Percentiles rank a stretch among this genome's conserved stretches.
phyloP scores from a whole-genome alignment of 2,797 vertebrate genomes.

The Helicolenus hilgendorfi region DNA sequence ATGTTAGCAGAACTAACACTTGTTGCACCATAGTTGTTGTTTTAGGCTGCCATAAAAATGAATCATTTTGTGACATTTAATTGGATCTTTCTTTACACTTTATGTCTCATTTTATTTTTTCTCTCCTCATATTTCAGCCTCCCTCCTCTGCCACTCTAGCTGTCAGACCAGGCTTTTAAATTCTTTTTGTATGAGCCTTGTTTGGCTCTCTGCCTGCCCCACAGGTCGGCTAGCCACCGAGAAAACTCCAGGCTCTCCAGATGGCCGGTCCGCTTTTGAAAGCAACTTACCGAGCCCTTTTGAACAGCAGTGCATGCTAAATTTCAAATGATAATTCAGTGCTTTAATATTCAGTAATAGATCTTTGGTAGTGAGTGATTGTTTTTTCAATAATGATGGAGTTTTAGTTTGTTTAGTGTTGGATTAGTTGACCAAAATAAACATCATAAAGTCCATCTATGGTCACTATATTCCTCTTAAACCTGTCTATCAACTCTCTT shows the following conservation, averaged over 20 bases:
- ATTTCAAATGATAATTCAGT: conserved; percentile 30
- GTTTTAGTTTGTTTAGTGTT: background rate
- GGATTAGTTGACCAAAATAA: background rate
- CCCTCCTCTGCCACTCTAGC: conserved; percentile 12
- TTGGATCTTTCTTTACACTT: conserved; percentile 30
- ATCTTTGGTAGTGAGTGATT: background rate
- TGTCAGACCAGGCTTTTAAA: conserved; percentile 54
- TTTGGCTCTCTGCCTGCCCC: conserved; percentile 67
- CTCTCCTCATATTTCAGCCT: conserved; percentile 28
- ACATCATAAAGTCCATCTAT: background rate
- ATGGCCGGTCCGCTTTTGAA: conserved; percentile 62
- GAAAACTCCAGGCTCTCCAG: conserved; percentile 66
- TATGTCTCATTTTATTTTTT: background rate
- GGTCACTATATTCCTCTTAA: background rate
- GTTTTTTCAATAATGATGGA: background rate
- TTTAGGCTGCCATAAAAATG: conserved; percentile 15
- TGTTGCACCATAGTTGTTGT: conserved; percentile 17
- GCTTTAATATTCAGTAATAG: conserved; percentile 8
- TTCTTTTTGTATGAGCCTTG: conserved; percentile 59
- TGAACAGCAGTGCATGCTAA: conserved; percentile 45
- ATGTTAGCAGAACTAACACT: conserved; percentile 29
- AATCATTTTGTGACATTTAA: conserved; percentile 42
- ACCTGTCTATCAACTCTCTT: background rate
- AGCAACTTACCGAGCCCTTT: conserved; percentile 40
- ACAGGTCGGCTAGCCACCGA: conserved; percentile 60